Conservation (phyloP, 2,797 vertebrate genomes). For the Anabacerthia variegaticeps region DNA sequence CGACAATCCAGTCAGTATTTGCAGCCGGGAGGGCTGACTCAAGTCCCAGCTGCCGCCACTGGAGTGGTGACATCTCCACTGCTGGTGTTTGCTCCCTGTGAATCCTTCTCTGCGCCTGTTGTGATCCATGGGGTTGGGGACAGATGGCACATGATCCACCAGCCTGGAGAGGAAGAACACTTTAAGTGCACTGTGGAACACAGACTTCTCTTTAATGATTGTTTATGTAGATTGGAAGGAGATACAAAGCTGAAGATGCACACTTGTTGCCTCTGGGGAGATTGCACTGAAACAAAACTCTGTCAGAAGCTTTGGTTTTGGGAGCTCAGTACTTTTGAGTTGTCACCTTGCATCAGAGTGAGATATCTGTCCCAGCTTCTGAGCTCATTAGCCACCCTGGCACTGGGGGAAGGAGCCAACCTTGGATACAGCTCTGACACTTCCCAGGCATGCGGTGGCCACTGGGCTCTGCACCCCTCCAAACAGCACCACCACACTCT, state of each 20-base stretch:
- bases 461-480: neutral
- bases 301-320: neutral
- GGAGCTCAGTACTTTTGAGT: neutral
- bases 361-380: neutral
- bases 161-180: neutral
- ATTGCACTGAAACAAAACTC: neutral
- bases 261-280: neutral
- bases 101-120: neutral
- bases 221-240: neutral
- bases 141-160: accelerated
- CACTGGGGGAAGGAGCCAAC: neutral
- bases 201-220: neutral
- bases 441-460: neutral
- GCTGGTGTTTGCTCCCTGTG: neutral
- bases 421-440: neutral
- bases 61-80: neutral
- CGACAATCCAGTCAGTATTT: neutral
- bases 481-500: neutral
- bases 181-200: neutral
- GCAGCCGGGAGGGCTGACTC: neutral
- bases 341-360: neutral
- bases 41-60: neutral
- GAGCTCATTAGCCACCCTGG: neutral
- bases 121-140: neutral
- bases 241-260: neutral